Conservation (phyloP, 2,113 vertebrate species). For the Apus apus region DNA sequence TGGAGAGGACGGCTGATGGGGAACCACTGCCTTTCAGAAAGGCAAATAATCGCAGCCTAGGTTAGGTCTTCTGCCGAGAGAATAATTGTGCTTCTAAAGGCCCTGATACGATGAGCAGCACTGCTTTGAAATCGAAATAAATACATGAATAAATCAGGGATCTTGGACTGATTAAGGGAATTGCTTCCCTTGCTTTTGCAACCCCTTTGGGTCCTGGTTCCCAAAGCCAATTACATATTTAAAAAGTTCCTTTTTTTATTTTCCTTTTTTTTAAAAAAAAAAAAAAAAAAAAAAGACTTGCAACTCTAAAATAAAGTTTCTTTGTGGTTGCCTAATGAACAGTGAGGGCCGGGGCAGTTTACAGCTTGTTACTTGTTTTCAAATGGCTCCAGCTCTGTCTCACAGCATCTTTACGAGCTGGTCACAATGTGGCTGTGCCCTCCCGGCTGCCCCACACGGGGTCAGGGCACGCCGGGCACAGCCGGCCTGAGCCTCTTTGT, state of each 20-base stretch:
- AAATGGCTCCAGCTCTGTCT: constrained; percentile 27
- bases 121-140: constrained; percentile 72
- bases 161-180: constrained; percentile 70
- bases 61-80: constrained; percentile 63
- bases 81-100: constrained; percentile 70
- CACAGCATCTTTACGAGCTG: constrained; percentile 45
- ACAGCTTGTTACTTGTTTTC: constrained; percentile 70
- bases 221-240: constrained; percentile 76
- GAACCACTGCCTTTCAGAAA: constrained; percentile 46
- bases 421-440: constrained; percentile 16
- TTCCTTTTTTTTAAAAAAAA: not conserved
- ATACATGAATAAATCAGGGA: constrained; percentile 74
- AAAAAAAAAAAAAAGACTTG: not conserved
- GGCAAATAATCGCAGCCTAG: constrained; percentile 66
- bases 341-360: constrained; percentile 45
- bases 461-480: not conserved
- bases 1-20: not conserved
- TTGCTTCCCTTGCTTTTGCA: constrained; percentile 65
- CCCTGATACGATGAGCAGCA: constrained; percentile 61
- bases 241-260: constrained; percentile 61
- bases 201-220: constrained; percentile 66
- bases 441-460: not conserved
- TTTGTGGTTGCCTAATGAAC: constrained; percentile 68
- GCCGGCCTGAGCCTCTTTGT: not conserved
- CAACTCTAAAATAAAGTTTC: constrained; percentile 72